phyloP scores from a whole-genome alignment of 2,113 vertebrate species.

The Galeopterus variegatus region DNA sequence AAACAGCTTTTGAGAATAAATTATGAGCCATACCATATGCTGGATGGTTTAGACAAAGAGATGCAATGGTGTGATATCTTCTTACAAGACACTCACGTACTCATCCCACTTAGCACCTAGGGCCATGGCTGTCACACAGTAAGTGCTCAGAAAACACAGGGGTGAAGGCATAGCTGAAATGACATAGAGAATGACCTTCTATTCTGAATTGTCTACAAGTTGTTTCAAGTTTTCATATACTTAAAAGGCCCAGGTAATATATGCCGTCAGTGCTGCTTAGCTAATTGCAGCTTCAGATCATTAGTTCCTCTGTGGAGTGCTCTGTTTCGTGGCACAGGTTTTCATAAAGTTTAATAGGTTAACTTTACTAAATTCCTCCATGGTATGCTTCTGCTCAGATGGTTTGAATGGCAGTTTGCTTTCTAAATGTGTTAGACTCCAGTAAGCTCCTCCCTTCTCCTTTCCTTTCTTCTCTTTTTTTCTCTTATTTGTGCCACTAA shows the following conservation, averaged over 20 bases:
- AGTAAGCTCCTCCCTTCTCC: background rate
- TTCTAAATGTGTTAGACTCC: background rate
- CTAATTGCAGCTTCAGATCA: conserved; percentile 4
- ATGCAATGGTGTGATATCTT: background rate
- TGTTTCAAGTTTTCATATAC: background rate
- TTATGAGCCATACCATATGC: background rate
- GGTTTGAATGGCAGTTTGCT: background rate
- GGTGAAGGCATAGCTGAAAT: background rate
- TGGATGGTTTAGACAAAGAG: background rate
- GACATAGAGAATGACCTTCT: background rate
- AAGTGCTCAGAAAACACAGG: background rate
- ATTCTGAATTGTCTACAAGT: background rate
- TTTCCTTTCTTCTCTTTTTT: background rate
- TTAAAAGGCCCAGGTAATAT: background rate
- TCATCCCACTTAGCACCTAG: background rate
- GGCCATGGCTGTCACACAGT: background rate
- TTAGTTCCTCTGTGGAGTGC: background rate
- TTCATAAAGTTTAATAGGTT: conserved; percentile 31
- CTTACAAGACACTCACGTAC: background rate
- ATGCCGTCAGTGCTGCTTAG: background rate
- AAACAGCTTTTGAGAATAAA: conserved; percentile 24
- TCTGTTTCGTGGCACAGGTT: background rate
- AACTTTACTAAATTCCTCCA: background rate
- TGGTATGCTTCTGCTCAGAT: background rate
- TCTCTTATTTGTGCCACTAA: background rate